These are phyloP conservation scores for Cliona cf. orientalis DNA, from an alignment of 37 sponge, comb jelly and placozoan genomes.

Conservation along the genomic window DNA sequence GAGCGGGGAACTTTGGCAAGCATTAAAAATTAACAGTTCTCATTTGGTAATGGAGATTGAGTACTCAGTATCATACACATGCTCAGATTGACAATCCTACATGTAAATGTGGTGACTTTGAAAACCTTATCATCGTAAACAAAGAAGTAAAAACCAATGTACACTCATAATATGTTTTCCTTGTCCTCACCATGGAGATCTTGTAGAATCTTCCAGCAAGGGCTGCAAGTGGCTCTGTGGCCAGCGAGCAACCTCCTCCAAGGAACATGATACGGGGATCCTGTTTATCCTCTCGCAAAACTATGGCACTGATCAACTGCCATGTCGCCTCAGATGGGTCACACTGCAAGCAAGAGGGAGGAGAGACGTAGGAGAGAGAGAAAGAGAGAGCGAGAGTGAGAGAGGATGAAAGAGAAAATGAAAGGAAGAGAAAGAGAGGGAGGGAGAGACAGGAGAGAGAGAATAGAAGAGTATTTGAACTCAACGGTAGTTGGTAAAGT, in stretches of 20 bases:
- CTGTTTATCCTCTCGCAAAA: conserved; percentile 2
- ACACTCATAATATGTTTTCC: no score
- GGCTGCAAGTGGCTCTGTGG: conserved; percentile 64
- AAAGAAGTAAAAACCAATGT: background rate
- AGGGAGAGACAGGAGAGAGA: background rate
- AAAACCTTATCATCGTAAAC: background rate
- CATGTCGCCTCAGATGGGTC: conserved; percentile 70
- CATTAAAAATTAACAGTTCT: no score
- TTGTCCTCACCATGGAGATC: conserved; percentile 16
- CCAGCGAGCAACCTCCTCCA: conserved; percentile 67
- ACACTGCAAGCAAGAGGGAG: conserved; percentile 39
- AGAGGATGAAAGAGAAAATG: background rate
- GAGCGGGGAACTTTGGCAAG: no score
- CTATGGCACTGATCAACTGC: conserved; percentile 59
- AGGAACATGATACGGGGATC: conserved; percentile 45
- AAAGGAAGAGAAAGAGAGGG: background rate
- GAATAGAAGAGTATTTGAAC: background rate
- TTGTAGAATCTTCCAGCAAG: conserved; percentile 59
- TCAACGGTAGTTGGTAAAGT: conserved; percentile 10
- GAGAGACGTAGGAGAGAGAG: background rate
- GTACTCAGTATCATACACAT: no score
- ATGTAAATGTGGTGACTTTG: background rate
- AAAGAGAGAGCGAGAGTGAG: background rate
- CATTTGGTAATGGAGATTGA: background rate
- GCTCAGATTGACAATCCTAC: background rate